Evolutionary conservation across 2,797 vertebrate genomes (phyloP).

Genomic region (Capromys pilorides): DNA sequence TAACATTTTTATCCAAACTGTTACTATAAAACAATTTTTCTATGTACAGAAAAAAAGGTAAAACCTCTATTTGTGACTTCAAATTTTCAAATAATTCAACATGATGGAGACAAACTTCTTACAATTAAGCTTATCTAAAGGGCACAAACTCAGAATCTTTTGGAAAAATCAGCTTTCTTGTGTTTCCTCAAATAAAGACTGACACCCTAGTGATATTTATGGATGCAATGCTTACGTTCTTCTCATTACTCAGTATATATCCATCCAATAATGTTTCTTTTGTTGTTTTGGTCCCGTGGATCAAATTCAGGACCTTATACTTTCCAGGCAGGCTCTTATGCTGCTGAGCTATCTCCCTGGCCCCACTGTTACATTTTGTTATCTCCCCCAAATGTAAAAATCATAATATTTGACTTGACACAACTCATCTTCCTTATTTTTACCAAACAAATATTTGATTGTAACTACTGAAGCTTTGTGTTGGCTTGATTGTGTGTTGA

Average conservation of each 20-base stretch:
- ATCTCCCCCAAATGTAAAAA: conserved; percentile 9
- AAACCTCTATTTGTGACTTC: background rate
- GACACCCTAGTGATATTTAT: background rate
- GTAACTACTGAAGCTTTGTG: background rate
- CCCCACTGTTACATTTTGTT: background rate
- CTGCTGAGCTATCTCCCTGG: too few relatives aligned
- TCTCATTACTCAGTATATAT: background rate
- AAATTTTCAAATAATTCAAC: background rate
- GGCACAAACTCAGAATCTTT: background rate
- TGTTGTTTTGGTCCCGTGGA: too few relatives aligned
- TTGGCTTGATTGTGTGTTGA: background rate
- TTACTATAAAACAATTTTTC: background rate
- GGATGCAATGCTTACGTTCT: background rate
- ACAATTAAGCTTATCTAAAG: background rate
- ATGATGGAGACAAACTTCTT: background rate
- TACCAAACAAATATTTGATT: background rate
- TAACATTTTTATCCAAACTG: background rate
- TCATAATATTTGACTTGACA: background rate
- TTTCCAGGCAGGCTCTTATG: too few relatives aligned
- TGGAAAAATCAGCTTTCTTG: background rate
- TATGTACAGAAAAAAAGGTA: background rate
- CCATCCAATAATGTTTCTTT: background rate
- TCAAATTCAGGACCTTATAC: too few relatives aligned
- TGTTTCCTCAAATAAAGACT: background rate
- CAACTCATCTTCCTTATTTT: background rate